Percentiles rank a stretch among this genome's conserved stretches.
Conservation (phyloP, 2,113 vertebrate genomes). For the Thunnus maccoyii region DNA sequence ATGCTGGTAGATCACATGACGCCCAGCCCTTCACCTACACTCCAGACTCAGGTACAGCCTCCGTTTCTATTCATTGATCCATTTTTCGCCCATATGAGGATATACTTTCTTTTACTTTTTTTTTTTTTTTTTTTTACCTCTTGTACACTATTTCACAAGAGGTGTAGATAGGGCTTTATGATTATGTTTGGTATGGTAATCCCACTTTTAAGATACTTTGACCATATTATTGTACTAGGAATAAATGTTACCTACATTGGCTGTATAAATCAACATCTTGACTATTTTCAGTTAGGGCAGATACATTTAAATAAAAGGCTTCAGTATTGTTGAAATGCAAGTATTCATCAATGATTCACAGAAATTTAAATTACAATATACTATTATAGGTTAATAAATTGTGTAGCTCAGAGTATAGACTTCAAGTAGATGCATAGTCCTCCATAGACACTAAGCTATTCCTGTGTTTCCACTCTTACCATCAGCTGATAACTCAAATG, state of each 20-base stretch:
- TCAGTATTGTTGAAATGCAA: neutral
- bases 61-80: neutral
- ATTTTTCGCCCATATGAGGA: neutral
- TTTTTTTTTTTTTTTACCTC: neutral
- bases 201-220: neutral
- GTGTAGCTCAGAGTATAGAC: neutral
- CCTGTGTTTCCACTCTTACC: slow-evolving; percentile 50
- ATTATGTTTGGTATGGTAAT: neutral
- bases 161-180: neutral
- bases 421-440: neutral
- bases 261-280: neutral
- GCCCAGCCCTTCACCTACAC: slow-evolving; percentile 96
- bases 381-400: neutral
- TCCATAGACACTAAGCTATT: neutral
- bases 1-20: slow-evolving; percentile 96
- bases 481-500: slow-evolving; percentile 84
- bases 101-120: neutral
- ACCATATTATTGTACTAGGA: neutral
- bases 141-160: neutral
- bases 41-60: slow-evolving; percentile 91
- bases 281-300: neutral
- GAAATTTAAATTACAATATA: neutral
- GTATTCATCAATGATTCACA: neutral
- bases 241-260: neutral
- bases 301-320: neutral